Evolutionary conservation across 2,888 invertebrate species (phyloP).

Genomic region (Orchesellides sinensis): DNA sequence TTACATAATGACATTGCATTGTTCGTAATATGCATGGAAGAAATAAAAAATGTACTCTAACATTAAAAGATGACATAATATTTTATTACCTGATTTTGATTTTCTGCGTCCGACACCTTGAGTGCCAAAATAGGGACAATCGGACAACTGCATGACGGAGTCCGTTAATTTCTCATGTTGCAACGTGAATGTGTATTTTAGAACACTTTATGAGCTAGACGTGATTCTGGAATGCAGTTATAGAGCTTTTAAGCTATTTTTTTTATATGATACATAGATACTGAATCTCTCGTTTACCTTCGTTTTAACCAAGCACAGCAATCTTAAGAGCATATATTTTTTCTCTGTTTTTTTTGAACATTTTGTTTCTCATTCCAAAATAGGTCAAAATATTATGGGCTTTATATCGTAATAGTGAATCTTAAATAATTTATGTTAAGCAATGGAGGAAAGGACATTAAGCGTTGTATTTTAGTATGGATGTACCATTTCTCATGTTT

Average conservation of each 20-base stretch:
- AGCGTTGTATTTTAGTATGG: too few species aligned
- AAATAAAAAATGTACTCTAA: background rate
- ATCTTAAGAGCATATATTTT: background rate
- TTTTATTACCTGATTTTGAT: background rate
- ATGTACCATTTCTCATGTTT: too few species aligned
- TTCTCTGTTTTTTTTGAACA: background rate
- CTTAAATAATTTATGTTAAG: too few species aligned
- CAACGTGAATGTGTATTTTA: background rate
- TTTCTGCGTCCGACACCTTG: constrained; percentile 12
- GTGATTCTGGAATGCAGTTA: constrained; percentile 24
- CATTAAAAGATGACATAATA: background rate
- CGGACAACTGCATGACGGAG: background rate
- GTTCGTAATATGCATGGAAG: background rate
- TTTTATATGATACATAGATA: constrained; percentile 19
- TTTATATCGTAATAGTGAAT: background rate
- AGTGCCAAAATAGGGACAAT: constrained; percentile 22
- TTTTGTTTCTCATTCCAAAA: constrained; percentile 18
- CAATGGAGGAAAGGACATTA: too few species aligned
- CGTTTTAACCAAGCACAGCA: background rate
- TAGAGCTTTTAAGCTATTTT: background rate
- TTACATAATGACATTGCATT: background rate
- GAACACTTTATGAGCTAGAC: constrained; percentile 17
- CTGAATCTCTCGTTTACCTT: background rate
- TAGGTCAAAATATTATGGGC: constrained; percentile 22
- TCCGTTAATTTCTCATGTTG: constrained; percentile 1